Percentiles rank a stretch among this genome's conserved stretches.
These are phyloP conservation scores for Diachasmimorpha longicaudata DNA, from an alignment of 1,140 invertebrate species.

Conservation along the genomic window DNA sequence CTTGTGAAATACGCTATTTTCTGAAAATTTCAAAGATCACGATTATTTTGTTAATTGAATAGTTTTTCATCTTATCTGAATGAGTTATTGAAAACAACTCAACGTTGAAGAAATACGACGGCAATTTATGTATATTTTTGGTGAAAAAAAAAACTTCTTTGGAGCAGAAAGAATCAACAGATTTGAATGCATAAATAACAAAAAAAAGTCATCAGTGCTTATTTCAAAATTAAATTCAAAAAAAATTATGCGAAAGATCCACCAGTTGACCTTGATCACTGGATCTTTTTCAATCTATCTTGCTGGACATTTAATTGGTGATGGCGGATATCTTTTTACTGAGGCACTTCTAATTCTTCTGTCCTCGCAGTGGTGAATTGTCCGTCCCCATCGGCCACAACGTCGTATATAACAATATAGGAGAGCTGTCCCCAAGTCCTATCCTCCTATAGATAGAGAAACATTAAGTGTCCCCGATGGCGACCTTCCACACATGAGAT, in stretches of 20 bases:
- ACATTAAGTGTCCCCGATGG: conserved; percentile 57
- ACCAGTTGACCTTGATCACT: conserved; percentile 37
- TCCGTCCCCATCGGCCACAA: conserved; percentile 34
- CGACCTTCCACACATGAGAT: conserved; percentile 21
- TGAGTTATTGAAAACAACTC: too few species aligned
- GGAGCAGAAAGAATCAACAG: too few species aligned
- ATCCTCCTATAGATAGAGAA: conserved; percentile 58
- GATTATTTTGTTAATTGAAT: too few species aligned
- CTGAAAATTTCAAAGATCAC: too few species aligned
- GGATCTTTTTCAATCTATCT: conserved; percentile 63
- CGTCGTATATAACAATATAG: conserved; percentile 63
- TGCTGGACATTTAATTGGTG: conserved; percentile 59
- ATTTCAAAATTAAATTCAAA: too few species aligned
- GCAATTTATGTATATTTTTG: too few species aligned
- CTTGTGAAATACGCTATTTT: too few species aligned
- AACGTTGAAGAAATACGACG: too few species aligned
- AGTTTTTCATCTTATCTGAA: too few species aligned
- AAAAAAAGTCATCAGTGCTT: conserved; percentile 59
- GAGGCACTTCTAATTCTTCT: conserved; percentile 34
- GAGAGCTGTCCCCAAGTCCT: conserved; percentile 43
- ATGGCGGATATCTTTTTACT: conserved; percentile 46
- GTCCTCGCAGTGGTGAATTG: neutral
- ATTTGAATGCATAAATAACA: conserved; percentile 48
- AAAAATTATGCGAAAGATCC: conserved; percentile 22
- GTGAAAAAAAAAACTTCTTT: too few species aligned